Conservation (phyloP, 2,888 invertebrate genomes). For the Nemurella pictetii region DNA sequence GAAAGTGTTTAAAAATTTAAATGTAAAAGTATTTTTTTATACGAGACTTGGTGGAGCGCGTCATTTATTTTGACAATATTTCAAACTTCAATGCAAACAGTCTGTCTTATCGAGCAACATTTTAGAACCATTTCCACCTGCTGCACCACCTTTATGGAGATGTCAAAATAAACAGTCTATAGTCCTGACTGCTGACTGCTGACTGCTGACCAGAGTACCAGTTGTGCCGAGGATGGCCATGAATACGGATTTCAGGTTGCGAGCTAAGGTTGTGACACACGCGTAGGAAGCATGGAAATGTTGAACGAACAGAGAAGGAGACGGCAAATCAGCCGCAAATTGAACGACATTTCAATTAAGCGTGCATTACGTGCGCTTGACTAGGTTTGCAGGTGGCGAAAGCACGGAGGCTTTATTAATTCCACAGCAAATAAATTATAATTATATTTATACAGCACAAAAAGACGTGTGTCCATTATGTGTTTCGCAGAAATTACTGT, state of each 20-base stretch:
- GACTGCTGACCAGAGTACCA: no score
- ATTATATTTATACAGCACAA: no score
- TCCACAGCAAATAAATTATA: background rate
- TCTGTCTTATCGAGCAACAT: background rate
- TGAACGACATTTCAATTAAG: constrained; percentile 13
- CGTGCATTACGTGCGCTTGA: background rate
- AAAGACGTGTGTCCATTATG: no score
- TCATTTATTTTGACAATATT: background rate
- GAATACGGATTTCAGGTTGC: background rate
- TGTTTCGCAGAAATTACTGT: no score
- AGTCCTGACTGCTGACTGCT: no score
- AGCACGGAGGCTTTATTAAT: background rate
- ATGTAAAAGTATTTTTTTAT: no score
- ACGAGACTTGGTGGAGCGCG: no score
- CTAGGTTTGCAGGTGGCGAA: background rate
- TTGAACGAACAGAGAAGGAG: background rate
- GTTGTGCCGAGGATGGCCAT: background rate
- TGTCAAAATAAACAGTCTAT: background rate
- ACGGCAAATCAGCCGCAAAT: background rate
- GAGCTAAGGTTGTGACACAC: background rate
- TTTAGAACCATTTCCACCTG: background rate
- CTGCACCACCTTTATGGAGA: background rate
- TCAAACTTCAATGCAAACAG: background rate
- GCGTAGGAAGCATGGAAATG: background rate
- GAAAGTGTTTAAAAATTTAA: no score